A percentile compares a stretch with the other conserved stretches of the same genome.
These are phyloP conservation scores for Tetraodon nigroviridis DNA, from an alignment of 2,113 vertebrate species.

Conservation along the genomic window DNA sequence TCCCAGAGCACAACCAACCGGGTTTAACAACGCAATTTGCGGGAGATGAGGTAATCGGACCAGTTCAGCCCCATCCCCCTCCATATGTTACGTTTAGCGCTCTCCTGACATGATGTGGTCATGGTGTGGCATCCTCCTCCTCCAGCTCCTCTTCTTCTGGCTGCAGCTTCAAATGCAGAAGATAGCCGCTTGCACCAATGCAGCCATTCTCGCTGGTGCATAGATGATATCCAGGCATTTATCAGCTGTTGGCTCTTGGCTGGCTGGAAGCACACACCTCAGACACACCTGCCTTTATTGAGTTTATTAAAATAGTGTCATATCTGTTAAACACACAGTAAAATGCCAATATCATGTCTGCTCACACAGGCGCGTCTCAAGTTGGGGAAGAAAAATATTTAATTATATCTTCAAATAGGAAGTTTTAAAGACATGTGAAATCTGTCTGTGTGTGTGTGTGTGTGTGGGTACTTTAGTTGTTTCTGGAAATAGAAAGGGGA, in stretches of 20 bases:
- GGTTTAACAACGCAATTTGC: slow-evolving; percentile 50
- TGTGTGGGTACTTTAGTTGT: slow-evolving; percentile 5
- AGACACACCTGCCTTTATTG: too few relatives aligned
- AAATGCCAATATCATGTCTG: too few relatives aligned
- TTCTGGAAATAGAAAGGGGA: slow-evolving; percentile 41
- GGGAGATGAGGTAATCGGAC: slow-evolving; percentile 65
- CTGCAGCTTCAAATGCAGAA: slow-evolving; percentile 2
- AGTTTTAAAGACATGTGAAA: neutral
- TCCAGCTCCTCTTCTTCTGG: neutral
- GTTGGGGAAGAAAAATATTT: too few relatives aligned
- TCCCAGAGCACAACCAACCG: slow-evolving; percentile 14
- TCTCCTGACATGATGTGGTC: slow-evolving; percentile 42
- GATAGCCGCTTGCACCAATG: slow-evolving; percentile 32
- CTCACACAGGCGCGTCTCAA: too few relatives aligned
- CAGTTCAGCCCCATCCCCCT: slow-evolving; percentile 57
- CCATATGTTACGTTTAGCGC: slow-evolving; percentile 50
- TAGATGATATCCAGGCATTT: slow-evolving; percentile 4
- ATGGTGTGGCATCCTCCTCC: slow-evolving; percentile 16
- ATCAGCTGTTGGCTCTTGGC: too few relatives aligned
- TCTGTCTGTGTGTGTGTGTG: slow-evolving; percentile 6
- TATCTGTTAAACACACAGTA: too few relatives aligned
- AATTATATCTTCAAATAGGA: too few relatives aligned
- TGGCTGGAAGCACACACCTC: too few relatives aligned
- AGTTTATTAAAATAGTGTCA: too few relatives aligned
- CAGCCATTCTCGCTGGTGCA: slow-evolving; percentile 18